Evolutionary conservation across 64 coral and sea anemone genomes (phyloP), one percentile per base, ranked within the genome.

Genomic region (Astreopora myriophthalma): DNA sequence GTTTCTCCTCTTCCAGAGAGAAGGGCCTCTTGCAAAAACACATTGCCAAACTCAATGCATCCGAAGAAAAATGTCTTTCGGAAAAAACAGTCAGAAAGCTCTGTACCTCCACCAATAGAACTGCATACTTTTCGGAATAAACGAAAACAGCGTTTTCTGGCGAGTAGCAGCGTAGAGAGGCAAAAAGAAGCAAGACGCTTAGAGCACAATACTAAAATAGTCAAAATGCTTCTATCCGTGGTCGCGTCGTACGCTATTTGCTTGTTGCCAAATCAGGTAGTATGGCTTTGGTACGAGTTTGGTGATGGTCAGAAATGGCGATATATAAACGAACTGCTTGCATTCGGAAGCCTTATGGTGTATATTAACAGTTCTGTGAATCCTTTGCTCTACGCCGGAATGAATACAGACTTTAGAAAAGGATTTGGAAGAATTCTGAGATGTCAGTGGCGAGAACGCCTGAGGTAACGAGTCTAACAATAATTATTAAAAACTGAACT

Each of bases 351-450:
- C 42, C 85, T 96, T 48, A 77, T 96, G 80, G 95, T 96, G 10
- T 96, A 96, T 24, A 96, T 96, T 32, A 96, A 96, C 32, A 96
- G 95, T 38, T 88, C 72, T 19, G 92, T 89, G 0, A 96, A 96
- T 67, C 95, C 95, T 23, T 73, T 96, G 17, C 80, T 96, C 8
- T 96, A 96, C 13, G 95, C 95, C 27, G 95, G 95, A 30, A 93
- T 96, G 95, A 96, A 96, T 61, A 73, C 86, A 14, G 95, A 96
- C 22, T 96, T 96, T 48, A 89, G 86, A 71, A 96, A 96, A 83
- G 95, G 87, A 34, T 96, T 96, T 68, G 91, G 17, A 31, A 34
- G 74, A 20, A 83, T 96, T 34, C 87, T 96, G 0, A 76, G 87
- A 17, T 96, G 87, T 28, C 61, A 91, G 12, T 34, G 71, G 58